Percentiles rank a stretch among this genome's conserved stretches.
Evolutionary conservation across 2,888 invertebrate species (phyloP).

Genomic region (Philaethria dido): DNA sequence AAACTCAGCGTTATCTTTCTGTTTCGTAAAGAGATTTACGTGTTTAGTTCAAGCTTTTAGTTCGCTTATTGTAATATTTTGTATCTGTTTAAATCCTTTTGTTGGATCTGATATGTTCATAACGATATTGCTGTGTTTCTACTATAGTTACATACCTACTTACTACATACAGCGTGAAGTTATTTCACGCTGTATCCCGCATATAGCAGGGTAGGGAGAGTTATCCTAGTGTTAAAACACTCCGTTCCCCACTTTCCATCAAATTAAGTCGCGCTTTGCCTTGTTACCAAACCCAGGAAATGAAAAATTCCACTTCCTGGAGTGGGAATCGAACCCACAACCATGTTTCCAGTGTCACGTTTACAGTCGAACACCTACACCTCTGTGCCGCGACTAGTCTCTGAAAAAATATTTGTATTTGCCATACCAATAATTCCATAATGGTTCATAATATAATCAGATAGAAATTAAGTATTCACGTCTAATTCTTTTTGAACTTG

Average conservation of each 20-base stretch:
- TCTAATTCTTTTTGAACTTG: not conserved
- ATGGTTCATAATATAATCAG: slow-evolving; percentile 1
- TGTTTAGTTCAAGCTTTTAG: slow-evolving; percentile 44
- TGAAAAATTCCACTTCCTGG: too few relatives aligned
- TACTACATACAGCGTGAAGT: not conserved
- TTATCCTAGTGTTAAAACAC: too few relatives aligned
- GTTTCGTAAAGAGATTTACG: slow-evolving; percentile 45
- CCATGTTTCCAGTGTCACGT: too few relatives aligned
- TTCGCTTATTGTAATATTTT: slow-evolving; percentile 42
- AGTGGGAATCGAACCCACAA: too few relatives aligned
- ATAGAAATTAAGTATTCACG: slow-evolving; percentile 13
- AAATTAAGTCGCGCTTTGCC: too few relatives aligned
- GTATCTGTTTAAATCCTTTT: slow-evolving; percentile 32
- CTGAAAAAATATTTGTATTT: too few relatives aligned
- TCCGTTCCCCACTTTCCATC: too few relatives aligned
- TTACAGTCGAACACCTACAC: too few relatives aligned
- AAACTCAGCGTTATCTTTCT: slow-evolving; percentile 45
- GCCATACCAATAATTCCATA: not conserved
- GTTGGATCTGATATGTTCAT: slow-evolving; percentile 35
- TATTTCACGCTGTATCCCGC: too few relatives aligned
- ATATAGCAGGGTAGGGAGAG: too few relatives aligned
- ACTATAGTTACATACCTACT: not conserved
- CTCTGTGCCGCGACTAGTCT: too few relatives aligned
- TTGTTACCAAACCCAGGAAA: too few relatives aligned
- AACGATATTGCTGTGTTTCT: slow-evolving; percentile 22